Conservation (phyloP, 2,888 invertebrate species). For the Caenorhabditis becei region DNA sequence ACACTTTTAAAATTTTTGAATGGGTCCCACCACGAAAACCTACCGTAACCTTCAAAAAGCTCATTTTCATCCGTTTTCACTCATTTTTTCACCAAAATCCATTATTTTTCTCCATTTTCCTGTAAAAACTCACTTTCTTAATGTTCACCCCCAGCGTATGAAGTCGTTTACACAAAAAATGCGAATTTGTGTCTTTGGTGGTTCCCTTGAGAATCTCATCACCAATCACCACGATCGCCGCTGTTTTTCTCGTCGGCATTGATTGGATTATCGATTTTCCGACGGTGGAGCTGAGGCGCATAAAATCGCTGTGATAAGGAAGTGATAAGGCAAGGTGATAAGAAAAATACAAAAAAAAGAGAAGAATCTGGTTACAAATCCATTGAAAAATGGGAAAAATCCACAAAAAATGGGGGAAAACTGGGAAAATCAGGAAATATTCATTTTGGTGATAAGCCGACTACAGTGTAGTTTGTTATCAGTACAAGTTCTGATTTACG, state of each 20-base stretch:
- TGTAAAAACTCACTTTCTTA: slow-evolving; percentile 82
- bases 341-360: not conserved
- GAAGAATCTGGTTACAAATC: not conserved
- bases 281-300: slow-evolving; percentile 12
- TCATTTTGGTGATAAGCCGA: not conserved
- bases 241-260: slow-evolving; percentile 59
- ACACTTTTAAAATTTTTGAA: too few species aligned
- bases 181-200: slow-evolving; percentile 87
- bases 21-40: too few species aligned
- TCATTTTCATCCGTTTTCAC: too few species aligned
- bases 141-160: slow-evolving; percentile 86
- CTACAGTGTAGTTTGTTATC: not conserved
- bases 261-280: slow-evolving; percentile 17
- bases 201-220: slow-evolving; percentile 89
- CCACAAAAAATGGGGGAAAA: not conserved
- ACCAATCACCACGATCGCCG: slow-evolving; percentile 85
- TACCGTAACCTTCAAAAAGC: too few species aligned
- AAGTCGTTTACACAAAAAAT: slow-evolving; percentile 85
- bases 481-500: too few species aligned
- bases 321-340: too few species aligned
- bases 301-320: too few species aligned
- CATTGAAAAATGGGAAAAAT: not conserved
- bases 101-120: not conserved
- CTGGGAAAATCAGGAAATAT: slow-evolving; percentile 13
- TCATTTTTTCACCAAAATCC: too few species aligned